Percentiles rank a stretch among this genome's conserved stretches.
phyloP scores from a whole-genome alignment of 2,113 vertebrate genomes.

The Aegotheles bennettii region DNA sequence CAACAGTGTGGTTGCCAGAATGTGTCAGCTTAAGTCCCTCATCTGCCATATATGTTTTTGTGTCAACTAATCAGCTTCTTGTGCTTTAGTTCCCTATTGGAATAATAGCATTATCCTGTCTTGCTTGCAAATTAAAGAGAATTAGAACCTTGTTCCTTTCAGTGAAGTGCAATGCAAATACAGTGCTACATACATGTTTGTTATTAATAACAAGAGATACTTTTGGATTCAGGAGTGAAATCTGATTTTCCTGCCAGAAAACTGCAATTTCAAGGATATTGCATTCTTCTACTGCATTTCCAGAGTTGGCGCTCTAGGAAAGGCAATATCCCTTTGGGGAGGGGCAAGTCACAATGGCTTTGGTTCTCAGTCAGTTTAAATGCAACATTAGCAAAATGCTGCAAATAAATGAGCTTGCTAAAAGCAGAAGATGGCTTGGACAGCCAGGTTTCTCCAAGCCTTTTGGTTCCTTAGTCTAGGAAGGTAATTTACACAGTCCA shows the following conservation, averaged over 20 bases:
- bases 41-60: background rate
- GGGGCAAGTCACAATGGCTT: background rate
- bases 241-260: slow-evolving; percentile 38
- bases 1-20: background rate
- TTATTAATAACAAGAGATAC: background rate
- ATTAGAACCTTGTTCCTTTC: background rate
- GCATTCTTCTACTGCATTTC: slow-evolving; percentile 14
- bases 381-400: slow-evolving; percentile 7
- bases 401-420: slow-evolving; percentile 22
- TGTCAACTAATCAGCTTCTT: background rate
- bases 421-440: background rate
- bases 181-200: background rate
- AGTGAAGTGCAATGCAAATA: background rate
- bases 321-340: slow-evolving; percentile 28
- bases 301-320: background rate
- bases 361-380: background rate
- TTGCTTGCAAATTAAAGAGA: background rate
- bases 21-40: background rate
- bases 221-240: background rate
- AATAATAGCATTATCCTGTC: background rate
- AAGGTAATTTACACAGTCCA: background rate
- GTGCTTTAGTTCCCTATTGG: background rate
- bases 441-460: background rate
- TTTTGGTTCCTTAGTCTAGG: background rate
- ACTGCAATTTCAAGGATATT: slow-evolving; percentile 15